Evolutionary conservation across 2,797 vertebrate species (phyloP).

Genomic region (Cryptoprocta ferox): DNA sequence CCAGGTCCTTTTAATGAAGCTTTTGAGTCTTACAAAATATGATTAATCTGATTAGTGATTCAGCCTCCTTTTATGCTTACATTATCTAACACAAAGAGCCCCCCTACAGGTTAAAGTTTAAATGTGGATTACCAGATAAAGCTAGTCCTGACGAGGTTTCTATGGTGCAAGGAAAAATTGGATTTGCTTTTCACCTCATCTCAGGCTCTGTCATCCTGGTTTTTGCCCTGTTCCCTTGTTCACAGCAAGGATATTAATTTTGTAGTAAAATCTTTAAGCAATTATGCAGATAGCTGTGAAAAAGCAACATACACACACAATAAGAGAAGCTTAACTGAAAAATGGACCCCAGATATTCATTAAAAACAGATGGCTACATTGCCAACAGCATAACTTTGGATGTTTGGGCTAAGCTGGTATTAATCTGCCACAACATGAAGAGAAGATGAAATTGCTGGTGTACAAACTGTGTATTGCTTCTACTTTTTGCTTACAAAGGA

Average conservation of each 20-base stretch:
- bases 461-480: constrained; percentile 64
- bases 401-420: constrained; percentile 86
- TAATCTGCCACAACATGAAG: constrained; percentile 82
- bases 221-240: constrained; percentile 89
- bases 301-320: constrained; percentile 95
- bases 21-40: constrained; percentile 96
- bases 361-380: constrained; percentile 96
- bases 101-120: constrained; percentile 99
- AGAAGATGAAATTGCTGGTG: constrained; percentile 75
- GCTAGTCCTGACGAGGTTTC: constrained; percentile 96
- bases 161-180: constrained; percentile 93
- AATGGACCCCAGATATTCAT: constrained; percentile 93
- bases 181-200: constrained; percentile 95
- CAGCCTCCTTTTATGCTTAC: constrained; percentile 96
- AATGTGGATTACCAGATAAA: constrained; percentile 99
- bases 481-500: constrained; percentile 81
- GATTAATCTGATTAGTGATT: constrained; percentile 99
- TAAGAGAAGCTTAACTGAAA: constrained; percentile 95
- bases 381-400: constrained; percentile 90
- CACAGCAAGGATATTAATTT: constrained; percentile 96
- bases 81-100: constrained; percentile 99
- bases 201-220: constrained; percentile 91
- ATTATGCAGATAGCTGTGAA: constrained; percentile 96
- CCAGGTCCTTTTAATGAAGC: constrained; percentile 92
- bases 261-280: constrained; percentile 97